Base-by-base conservation (phyloP, 2,113 vertebrate genomes). In the Neopipo cinnamomea region DNA sequence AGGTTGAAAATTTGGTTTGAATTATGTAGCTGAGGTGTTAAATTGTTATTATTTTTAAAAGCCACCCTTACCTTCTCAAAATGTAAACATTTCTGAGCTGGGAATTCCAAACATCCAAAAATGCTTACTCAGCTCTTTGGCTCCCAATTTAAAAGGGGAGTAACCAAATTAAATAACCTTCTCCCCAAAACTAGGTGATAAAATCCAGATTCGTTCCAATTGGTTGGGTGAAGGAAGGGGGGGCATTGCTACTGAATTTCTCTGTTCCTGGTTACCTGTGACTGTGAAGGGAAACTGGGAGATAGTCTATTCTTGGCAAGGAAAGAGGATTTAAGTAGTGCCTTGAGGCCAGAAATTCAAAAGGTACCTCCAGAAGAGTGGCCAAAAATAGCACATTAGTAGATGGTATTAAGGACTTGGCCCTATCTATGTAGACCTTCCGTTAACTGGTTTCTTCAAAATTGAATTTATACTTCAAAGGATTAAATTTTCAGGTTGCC, bases 401-500 rank as follows among this genome's bases (percentile, higher is more conserved):
- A 72, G 70, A 58, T 23, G 35, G 33, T 37, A 52, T 59, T 25
- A 66, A 94, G 61, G 46, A 74, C 79, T 92, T 91, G 89, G 94
- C 68, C 22, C 21, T 81, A 6, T 28, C 55, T 78, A 8, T 16
- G 44, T 5, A 81, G 92, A 55, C 35, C 39, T 93, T 77, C 68
- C 68, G 87, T 87, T 94, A 96, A 82, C 49, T 82, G 58, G 22
- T 39, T 65, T 78, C 61, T 61, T 76, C 66, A 56, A 70, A 92
- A 96, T 24, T 56, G n/a, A 89, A 95, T 89, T 95, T 56, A 49
- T 77, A 65, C 68, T 89, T 93, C 65, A 53, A 88, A 84, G 59
- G 68, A 92, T 91, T 91, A 30, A 37, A 92, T 91, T 96, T 90
- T 58, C 93, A 92, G 76, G 83, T 71, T 76, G 56, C 73, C 73